Evolutionary conservation across 1,140 invertebrate genomes (phyloP).

Genomic region (Oryctes rhinoceros): DNA sequence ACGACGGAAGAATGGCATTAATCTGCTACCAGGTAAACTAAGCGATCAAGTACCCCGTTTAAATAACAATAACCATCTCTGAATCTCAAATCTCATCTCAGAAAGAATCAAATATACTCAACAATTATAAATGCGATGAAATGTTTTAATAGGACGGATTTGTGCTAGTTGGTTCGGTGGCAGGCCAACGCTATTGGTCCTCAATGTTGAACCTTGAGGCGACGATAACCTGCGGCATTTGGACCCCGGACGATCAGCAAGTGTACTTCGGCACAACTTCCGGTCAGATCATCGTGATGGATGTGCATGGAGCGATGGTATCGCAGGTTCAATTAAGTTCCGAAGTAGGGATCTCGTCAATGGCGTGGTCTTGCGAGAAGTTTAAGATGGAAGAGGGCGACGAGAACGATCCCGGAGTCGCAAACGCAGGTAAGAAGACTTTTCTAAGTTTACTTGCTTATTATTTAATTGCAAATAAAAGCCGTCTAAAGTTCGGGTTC

Average conservation of each 20-base stretch:
- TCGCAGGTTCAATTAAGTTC: conserved; percentile 85
- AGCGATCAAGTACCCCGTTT: no score
- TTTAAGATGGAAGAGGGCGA: conserved; percentile 98
- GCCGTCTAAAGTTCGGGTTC: no score
- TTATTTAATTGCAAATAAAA: no score
- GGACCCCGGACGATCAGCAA: conserved; percentile 97
- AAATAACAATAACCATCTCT: no score
- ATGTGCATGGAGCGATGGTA: conserved; percentile 94
- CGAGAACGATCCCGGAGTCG: conserved; percentile 68
- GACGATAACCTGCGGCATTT: conserved; percentile 94
- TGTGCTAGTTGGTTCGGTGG: conserved; percentile 94
- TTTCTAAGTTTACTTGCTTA: no score
- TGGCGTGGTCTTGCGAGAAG: conserved; percentile 97
- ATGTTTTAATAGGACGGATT: conserved; percentile 79
- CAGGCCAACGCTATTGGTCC: conserved; percentile 97
- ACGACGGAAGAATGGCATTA: conserved; percentile 97
- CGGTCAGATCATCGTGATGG: conserved; percentile 94
- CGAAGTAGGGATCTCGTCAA: conserved; percentile 84
- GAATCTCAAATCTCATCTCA: no score
- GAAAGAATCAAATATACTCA: no score
- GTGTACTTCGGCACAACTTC: conserved; percentile 95
- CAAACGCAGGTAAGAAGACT: conserved; percentile 51
- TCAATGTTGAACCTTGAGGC: conserved; percentile 95
- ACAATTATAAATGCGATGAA: conserved; percentile 54
- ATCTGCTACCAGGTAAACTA: conserved; percentile 87